Conservation (phyloP, 2,888 invertebrate genomes). For the Lepeophtheirus nordmannii region DNA sequence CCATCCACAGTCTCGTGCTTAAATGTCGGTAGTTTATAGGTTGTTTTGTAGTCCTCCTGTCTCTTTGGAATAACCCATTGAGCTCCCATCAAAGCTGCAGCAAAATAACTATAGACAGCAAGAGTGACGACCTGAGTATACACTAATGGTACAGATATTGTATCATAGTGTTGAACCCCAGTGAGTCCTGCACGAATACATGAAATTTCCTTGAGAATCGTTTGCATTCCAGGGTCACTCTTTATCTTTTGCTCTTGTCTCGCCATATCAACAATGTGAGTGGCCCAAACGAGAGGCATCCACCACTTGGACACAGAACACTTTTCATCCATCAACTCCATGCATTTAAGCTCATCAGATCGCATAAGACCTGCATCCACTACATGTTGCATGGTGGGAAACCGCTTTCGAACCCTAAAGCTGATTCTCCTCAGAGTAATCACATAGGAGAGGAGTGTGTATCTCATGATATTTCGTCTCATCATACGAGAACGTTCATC, state of each 20-base stretch:
- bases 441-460: conserved; percentile 72
- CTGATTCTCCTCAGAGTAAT: conserved; percentile 75
- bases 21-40: conserved; percentile 16
- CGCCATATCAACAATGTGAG: conserved; percentile 73
- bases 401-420: conserved; percentile 66
- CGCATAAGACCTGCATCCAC: conserved; percentile 54
- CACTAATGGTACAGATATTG: conserved; percentile 74
- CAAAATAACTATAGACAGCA: conserved; percentile 76
- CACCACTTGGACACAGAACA: conserved; percentile 47
- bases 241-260: conserved; percentile 64
- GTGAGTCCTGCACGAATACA: conserved; percentile 68
- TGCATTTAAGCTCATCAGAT: conserved; percentile 19
- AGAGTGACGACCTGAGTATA: conserved; percentile 87
- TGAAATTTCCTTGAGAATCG: conserved; percentile 68
- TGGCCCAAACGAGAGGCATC: conserved; percentile 89
- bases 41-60: conserved; percentile 18
- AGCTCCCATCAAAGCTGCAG: conserved; percentile 68
- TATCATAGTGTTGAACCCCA: conserved; percentile 71
- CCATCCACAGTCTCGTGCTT: conserved; percentile 7
- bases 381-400: conserved; percentile 75
- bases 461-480: conserved; percentile 42
- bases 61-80: conserved; percentile 54
- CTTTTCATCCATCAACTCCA: conserved; percentile 9
- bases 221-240: conserved; percentile 80
- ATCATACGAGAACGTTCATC: conserved; percentile 22